phyloP scores from a whole-genome alignment of 2,888 invertebrate genomes.

The Chelonus formosanus region DNA sequence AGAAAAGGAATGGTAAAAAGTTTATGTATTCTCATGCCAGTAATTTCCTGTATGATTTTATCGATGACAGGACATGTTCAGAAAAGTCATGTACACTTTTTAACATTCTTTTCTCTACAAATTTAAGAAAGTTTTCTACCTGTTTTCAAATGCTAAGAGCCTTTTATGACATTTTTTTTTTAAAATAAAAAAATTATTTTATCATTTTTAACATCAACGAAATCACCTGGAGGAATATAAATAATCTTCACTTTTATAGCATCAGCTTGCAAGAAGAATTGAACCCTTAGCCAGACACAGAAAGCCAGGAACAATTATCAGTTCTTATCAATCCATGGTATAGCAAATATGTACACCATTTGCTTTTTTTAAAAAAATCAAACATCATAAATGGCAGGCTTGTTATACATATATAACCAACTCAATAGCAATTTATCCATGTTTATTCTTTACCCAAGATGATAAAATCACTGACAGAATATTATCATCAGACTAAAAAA shows the following conservation, averaged over 20 bases:
- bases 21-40: slow-evolving; percentile 2
- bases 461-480: no score
- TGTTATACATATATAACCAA: not conserved
- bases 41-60: slow-evolving; percentile 7
- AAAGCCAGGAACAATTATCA: slow-evolving; percentile 37
- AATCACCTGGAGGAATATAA: no score
- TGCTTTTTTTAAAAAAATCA: no score
- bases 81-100: no score
- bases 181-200: no score
- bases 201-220: no score
- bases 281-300: slow-evolving; percentile 29
- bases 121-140: no score
- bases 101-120: no score
- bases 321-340: slow-evolving; percentile 34
- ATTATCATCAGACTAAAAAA: no score
- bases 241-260: not conserved
- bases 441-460: not conserved
- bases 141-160: no score
- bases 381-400: not conserved
- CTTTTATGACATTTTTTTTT: no score
- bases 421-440: slow-evolving; percentile 7
- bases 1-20: slow-evolving; percentile 13
- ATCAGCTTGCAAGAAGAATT: slow-evolving; percentile 13
- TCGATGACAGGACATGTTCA: slow-evolving; percentile 1
- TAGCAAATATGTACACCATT: not conserved